Evolutionary conservation across 2,888 invertebrate species (phyloP).

Genomic region (Polymixis lichenea): DNA sequence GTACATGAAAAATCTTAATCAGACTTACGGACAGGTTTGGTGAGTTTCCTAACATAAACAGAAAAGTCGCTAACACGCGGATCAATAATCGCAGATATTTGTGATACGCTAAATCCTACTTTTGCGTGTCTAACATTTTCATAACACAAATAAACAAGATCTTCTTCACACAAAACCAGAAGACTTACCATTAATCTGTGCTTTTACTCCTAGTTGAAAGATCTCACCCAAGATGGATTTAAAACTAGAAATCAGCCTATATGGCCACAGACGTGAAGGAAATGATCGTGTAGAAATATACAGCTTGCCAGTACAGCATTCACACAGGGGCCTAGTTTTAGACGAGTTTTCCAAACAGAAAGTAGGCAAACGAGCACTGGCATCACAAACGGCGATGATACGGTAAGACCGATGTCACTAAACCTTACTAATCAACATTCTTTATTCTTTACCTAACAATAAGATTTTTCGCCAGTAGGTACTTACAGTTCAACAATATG

Average conservation of each 20-base stretch:
- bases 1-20: conserved; percentile 9
- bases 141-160: conserved; percentile 28
- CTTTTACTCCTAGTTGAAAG: conserved; percentile 36
- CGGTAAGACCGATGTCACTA: conserved; percentile 68
- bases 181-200: not conserved
- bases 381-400: conserved; percentile 72
- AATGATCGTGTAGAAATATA: conserved; percentile 80
- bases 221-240: conserved; percentile 41
- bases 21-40: conserved; percentile 10
- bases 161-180: not conserved
- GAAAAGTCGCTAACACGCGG: conserved; percentile 3
- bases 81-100: not conserved
- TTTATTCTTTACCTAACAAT: conserved; percentile 12
- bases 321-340: conserved; percentile 82
- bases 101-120: conserved; percentile 9
- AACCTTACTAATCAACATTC: conserved; percentile 48
- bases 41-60: conserved; percentile 27
- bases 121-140: not conserved
- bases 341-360: conserved; percentile 88
- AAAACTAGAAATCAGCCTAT: conserved; percentile 61
- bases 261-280: conserved; percentile 59
- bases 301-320: conserved; percentile 78
- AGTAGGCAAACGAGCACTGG: conserved; percentile 83
- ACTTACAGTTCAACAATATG: not conserved
- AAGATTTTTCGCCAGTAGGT: not conserved